phyloP scores from a whole-genome alignment of 2,888 invertebrate species.

The Polymixis lichenea region DNA sequence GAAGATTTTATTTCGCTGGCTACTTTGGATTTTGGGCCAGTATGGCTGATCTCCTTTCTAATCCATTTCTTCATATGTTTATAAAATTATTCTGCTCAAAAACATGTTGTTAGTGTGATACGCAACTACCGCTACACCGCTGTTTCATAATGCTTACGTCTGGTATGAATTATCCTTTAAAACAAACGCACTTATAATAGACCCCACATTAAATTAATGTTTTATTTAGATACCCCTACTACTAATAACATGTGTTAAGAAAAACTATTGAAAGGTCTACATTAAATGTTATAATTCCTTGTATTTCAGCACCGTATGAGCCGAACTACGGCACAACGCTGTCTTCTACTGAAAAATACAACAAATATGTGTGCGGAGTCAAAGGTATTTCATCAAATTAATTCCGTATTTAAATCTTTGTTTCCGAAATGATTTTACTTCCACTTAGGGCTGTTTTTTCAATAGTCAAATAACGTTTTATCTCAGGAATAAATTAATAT shows the following conservation, averaged over 20 bases:
- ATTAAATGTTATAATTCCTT: background rate
- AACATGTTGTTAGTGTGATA: background rate
- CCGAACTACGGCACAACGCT: slow-evolving; percentile 91
- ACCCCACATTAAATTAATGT: background rate
- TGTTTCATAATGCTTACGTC: slow-evolving; percentile 6
- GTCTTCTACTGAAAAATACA: slow-evolving; percentile 93
- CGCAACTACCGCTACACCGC: background rate
- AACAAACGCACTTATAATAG: background rate
- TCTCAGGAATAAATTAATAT: too few relatives aligned
- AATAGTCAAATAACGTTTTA: too few relatives aligned
- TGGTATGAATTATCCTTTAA: background rate
- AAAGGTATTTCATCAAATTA: slow-evolving; percentile 90
- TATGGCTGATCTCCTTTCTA: background rate
- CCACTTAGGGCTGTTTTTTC: background rate
- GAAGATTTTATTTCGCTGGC: too few relatives aligned
- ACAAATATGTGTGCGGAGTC: slow-evolving; percentile 97
- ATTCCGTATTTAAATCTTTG: background rate
- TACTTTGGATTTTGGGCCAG: too few relatives aligned
- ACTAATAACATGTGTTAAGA: slow-evolving; percentile 10
- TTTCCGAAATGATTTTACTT: background rate
- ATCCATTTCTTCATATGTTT: background rate
- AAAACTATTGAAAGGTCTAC: background rate
- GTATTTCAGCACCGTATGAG: slow-evolving; percentile 82
- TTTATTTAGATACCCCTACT: slow-evolving; percentile 1
- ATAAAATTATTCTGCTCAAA: background rate